Conservation (phyloP, 2,888 invertebrate species). For the Nephrotoma appendiculata region DNA sequence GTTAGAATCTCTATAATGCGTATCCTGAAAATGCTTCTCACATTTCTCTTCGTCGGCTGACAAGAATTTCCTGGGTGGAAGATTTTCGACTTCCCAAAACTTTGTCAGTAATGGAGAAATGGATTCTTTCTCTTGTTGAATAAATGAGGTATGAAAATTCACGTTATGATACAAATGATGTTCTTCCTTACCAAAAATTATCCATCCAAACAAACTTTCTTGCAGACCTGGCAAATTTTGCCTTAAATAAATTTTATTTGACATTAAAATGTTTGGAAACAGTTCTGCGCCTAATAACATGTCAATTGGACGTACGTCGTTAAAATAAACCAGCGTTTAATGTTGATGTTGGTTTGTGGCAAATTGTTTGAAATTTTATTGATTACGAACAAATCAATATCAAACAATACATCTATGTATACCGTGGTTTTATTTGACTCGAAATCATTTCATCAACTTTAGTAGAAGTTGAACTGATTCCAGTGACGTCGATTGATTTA, state of each 20-base stretch:
- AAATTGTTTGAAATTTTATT: neutral
- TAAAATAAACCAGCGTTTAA: neutral
- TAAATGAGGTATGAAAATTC: neutral
- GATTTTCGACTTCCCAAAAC: slow-evolving; percentile 15
- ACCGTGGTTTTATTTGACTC: neutral
- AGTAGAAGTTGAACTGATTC: too few species aligned
- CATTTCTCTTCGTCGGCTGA: slow-evolving; percentile 11
- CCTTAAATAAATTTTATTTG: neutral
- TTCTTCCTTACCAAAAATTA: neutral
- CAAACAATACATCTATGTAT: neutral
- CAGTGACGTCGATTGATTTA: too few species aligned
- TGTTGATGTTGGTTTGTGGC: neutral
- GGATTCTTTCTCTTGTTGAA: neutral
- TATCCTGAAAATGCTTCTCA: slow-evolving; percentile 14
- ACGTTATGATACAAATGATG: neutral
- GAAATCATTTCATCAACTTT: neutral
- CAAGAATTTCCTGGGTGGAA: neutral
- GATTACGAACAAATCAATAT: neutral
- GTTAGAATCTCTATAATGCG: slow-evolving; percentile 4
- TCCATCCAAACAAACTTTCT: neutral
- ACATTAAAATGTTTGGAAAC: neutral
- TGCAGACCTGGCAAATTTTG: neutral
- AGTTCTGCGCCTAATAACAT: neutral
- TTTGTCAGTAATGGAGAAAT: neutral
- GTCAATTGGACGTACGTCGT: neutral